Percentiles rank a stretch among this genome's conserved stretches.
Conservation (phyloP, 2,113 vertebrate genomes). For the Silurus glanis region DNA sequence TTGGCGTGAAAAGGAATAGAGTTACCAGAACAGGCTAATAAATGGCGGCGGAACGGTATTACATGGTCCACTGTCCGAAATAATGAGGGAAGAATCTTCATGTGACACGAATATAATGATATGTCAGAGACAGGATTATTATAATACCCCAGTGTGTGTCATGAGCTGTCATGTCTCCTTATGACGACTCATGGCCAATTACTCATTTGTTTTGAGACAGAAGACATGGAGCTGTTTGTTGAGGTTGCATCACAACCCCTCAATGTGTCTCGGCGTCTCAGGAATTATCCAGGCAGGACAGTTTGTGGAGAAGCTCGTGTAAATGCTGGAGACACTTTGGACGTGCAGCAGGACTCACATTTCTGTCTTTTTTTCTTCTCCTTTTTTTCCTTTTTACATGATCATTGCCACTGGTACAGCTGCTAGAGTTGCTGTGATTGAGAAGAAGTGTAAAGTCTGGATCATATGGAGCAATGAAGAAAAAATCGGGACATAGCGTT, state of each 20-base stretch:
- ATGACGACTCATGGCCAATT: slow-evolving; percentile 33
- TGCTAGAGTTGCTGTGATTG: background rate
- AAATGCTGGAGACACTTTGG: slow-evolving; percentile 8
- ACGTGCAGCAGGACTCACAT: slow-evolving; percentile 3
- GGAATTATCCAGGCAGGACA: background rate
- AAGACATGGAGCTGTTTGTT: slow-evolving; percentile 19
- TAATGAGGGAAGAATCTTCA: slow-evolving; percentile 44
- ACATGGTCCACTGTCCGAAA: slow-evolving; percentile 44
- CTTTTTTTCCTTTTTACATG: background rate
- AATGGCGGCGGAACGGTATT: slow-evolving; percentile 1
- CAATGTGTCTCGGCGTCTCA: background rate
- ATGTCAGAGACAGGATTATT: slow-evolving; percentile 30
- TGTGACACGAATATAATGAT: slow-evolving; percentile 43
- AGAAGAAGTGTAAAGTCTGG: background rate
- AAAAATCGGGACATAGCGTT: background rate
- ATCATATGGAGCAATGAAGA: background rate
- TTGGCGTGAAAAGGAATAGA: background rate
- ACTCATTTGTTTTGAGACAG: slow-evolving; percentile 24
- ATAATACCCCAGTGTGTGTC: slow-evolving; percentile 37
- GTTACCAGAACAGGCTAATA: slow-evolving; percentile 18
- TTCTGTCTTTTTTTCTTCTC: background rate
- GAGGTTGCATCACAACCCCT: slow-evolving; percentile 30
- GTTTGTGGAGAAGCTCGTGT: slow-evolving; percentile 9
- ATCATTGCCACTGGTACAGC: background rate
- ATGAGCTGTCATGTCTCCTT: slow-evolving; percentile 40